Evolutionary conservation across 2,113 vertebrate species (phyloP).

Genomic region (Oenanthe oenanthe): DNA sequence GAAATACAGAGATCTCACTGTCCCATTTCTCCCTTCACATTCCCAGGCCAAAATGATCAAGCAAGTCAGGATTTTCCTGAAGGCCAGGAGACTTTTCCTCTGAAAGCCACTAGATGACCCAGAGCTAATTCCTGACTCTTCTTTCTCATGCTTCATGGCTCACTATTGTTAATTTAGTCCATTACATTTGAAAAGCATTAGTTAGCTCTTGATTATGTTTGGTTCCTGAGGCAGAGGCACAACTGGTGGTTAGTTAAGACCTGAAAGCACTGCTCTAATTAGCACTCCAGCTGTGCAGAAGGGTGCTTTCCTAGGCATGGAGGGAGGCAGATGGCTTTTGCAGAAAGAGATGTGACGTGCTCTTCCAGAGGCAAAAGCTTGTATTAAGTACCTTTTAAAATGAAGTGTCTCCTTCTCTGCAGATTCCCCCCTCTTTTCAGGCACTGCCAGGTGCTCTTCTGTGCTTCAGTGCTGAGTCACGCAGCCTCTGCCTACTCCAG

Average conservation of each 20-base stretch:
- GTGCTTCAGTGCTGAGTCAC: conserved; percentile 26
- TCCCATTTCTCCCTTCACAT: background rate
- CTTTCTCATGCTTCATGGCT: background rate
- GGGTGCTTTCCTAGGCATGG: background rate
- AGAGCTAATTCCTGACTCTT: background rate
- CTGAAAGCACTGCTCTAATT: background rate
- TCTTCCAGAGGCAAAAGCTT: conserved; percentile 6
- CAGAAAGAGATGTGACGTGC: background rate
- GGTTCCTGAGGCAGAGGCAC: background rate
- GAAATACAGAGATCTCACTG: background rate
- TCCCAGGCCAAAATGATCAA: background rate
- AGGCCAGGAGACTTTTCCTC: background rate
- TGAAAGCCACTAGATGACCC: background rate
- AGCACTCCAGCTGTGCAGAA: background rate
- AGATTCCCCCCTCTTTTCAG: background rate
- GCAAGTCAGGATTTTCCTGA: background rate
- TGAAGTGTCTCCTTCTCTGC: background rate
- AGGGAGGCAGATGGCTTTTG: background rate
- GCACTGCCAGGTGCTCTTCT: background rate
- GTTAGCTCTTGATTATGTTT: background rate
- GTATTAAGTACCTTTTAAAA: conserved; percentile 9
- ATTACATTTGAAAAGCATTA: background rate
- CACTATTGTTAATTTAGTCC: background rate
- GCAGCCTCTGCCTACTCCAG: background rate
- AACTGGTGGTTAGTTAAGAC: background rate